These are phyloP conservation scores for Reinhardtius hippoglossoides DNA, from an alignment of 2,113 vertebrate genomes.

Conservation along the genomic window DNA sequence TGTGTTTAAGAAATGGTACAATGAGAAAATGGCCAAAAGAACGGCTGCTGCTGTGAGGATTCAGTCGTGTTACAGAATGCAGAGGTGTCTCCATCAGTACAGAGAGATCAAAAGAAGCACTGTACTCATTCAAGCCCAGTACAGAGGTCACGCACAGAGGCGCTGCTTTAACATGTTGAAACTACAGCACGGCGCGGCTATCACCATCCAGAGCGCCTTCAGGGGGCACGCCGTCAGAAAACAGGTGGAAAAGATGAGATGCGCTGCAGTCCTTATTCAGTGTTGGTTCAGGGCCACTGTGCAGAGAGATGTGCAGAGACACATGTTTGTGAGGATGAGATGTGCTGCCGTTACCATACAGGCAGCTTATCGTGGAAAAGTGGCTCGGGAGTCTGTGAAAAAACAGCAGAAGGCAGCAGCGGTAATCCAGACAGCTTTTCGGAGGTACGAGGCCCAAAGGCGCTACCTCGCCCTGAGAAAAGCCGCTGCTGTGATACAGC, in stretches of 20 bases:
- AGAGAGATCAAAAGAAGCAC: conserved; percentile 64
- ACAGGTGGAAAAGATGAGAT: conserved; percentile 65
- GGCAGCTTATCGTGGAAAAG: conserved; percentile 83
- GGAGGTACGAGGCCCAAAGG: conserved; percentile 72
- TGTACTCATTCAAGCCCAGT: conserved; percentile 86
- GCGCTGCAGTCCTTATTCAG: conserved; percentile 84
- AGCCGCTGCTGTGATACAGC: conserved; percentile 81
- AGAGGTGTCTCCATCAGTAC: conserved; percentile 63
- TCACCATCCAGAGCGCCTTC: conserved; percentile 87
- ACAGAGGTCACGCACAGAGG: conserved; percentile 79
- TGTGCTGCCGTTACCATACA: conserved; percentile 84
- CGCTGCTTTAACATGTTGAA: conserved; percentile 63
- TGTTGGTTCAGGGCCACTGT: conserved; percentile 83
- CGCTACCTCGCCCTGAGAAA: conserved; percentile 68
- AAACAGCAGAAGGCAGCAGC: conserved; percentile 76
- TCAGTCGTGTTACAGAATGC: conserved; percentile 88
- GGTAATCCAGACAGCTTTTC: conserved; percentile 86
- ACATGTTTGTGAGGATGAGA: conserved; percentile 76
- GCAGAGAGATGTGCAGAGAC: conserved; percentile 54
- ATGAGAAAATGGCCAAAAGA: conserved; percentile 60
- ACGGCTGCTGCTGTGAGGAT: conserved; percentile 82
- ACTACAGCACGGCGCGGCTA: conserved; percentile 75
- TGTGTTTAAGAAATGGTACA: conserved; percentile 83
- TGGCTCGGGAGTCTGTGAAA: conserved; percentile 75
- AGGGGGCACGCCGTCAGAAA: conserved; percentile 78